Conservation (phyloP, 2,113 vertebrate genomes). For the Orcinus orca region DNA sequence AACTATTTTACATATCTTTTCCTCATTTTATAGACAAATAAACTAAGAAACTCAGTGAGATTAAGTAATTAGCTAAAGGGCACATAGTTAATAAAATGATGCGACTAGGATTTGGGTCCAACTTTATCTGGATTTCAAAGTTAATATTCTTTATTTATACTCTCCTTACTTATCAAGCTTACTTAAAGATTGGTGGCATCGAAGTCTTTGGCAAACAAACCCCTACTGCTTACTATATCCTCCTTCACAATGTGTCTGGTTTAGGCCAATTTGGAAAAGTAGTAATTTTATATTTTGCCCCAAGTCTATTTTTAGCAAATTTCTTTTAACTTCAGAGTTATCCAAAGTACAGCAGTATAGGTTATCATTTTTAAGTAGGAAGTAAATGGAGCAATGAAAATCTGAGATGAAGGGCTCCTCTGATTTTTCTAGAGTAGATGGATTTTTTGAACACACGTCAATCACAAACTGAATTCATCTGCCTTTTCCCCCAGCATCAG, state of each 20-base stretch:
- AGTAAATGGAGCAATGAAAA: not conserved
- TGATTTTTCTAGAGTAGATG: not conserved
- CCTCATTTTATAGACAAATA: not conserved
- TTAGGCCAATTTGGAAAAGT: not conserved
- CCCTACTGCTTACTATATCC: not conserved
- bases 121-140: not conserved
- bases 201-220: not conserved
- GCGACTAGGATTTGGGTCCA: not conserved
- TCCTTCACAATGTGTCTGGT: not conserved
- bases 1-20: not conserved
- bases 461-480: not conserved
- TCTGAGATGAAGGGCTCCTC: not conserved
- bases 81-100: not conserved
- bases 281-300: not conserved
- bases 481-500: not conserved
- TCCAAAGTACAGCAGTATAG: not conserved
- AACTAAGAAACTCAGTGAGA: not conserved
- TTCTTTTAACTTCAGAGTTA: not conserved
- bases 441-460: not conserved
- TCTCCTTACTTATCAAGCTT: not conserved
- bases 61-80: not conserved
- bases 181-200: not conserved
- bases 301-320: not conserved
- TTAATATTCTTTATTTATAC: not conserved
- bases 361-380: not conserved